Evolutionary conservation across 1,140 invertebrate genomes (phyloP), one percentile per base, ranked within the genome.

Genomic region (Neodiprion fabricii): DNA sequence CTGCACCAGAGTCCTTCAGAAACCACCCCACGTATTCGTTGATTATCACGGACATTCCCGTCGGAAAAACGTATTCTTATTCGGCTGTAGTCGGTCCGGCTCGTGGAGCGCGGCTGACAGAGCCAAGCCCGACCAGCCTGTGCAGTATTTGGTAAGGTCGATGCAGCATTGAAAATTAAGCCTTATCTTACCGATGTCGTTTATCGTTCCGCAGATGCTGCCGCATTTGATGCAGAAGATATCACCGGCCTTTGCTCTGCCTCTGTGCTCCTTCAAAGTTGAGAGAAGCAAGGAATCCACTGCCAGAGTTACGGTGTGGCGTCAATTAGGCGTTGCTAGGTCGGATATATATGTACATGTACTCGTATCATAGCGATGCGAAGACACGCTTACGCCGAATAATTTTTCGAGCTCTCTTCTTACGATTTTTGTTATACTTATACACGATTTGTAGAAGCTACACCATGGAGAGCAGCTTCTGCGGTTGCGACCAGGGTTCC

Each of bases 31-130:
- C 80, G 91, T 96, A n/a, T 96, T 93, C 85, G 95, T 95, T 85
- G 96, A 97, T 89, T 95, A 95, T 81, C 96, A 97, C 87, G 96
- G 96, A 3, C 96, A 97, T 85, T 97, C 96, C 23, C 89, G 95
- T 50, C 91, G 93, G 83, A 96, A 96, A 89, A 97, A 97, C 83
- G 94, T 96, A 67, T 97, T 97, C 89, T 89, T 97, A 76, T 97
- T 96, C 85, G 96, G 96, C 48, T 97, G 96, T 85, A 94, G 94
- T 78, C 92, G 88, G 77, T 89, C 90, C 28, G 89, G 91, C 81
- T 92, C 91, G 75, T 93, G 92, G 92, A 90, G 89, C 83, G 87
- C 88, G 73, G 88, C 83, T 72, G 91, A 93, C 82, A 85, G 88
- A 70, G 83, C 88, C 65, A 87, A 89, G 76, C 86, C 85, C 23